Evolutionary conservation across 2,888 invertebrate species (phyloP).

Genomic region (Hesperia comma): DNA sequence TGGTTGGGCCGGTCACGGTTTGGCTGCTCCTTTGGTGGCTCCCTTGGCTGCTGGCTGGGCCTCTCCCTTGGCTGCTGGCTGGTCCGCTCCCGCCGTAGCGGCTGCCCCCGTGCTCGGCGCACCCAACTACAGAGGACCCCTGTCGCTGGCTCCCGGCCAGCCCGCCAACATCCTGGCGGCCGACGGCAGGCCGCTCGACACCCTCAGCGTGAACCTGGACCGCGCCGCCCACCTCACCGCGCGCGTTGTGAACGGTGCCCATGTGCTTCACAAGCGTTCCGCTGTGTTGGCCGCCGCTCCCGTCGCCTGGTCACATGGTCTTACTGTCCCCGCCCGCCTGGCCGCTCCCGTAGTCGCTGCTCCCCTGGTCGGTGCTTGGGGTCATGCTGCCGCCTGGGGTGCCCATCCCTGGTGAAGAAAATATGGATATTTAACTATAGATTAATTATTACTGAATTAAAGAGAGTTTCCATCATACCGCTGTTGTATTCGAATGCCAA

Average conservation of each 20-base stretch:
- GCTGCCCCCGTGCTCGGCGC: too few species aligned
- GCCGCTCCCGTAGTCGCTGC: conserved; percentile 43
- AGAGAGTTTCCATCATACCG: not conserved
- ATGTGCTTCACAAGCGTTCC: conserved; percentile 62
- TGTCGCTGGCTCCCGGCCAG: too few species aligned
- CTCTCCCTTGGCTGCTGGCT: too few species aligned
- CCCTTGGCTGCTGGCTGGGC: too few species aligned
- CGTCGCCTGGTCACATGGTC: conserved; percentile 38
- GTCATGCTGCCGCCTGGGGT: not conserved
- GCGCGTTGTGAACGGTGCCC: conserved; percentile 63
- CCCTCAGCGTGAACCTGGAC: conserved; percentile 75
- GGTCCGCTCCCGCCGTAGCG: conserved; percentile 59
- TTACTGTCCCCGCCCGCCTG: conserved; percentile 44
- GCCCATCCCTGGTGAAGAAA: not conserved
- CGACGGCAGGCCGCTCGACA: conserved; percentile 61
- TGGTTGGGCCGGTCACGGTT: conserved; percentile 52
- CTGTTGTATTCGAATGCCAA: not conserved
- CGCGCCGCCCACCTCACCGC: conserved; percentile 72
- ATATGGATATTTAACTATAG: conserved; percentile 37
- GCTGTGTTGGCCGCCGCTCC: conserved; percentile 54
- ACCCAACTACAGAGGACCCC: too few species aligned
- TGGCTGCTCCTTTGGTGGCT: conserved; percentile 51
- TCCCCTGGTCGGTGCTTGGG: not conserved
- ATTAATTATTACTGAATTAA: not conserved
- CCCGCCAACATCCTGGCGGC: too few species aligned